Percentiles rank a stretch among this genome's conserved stretches.
phyloP scores from a whole-genome alignment of 2,888 invertebrate genomes.

The Sphaerophoria taeniata region DNA sequence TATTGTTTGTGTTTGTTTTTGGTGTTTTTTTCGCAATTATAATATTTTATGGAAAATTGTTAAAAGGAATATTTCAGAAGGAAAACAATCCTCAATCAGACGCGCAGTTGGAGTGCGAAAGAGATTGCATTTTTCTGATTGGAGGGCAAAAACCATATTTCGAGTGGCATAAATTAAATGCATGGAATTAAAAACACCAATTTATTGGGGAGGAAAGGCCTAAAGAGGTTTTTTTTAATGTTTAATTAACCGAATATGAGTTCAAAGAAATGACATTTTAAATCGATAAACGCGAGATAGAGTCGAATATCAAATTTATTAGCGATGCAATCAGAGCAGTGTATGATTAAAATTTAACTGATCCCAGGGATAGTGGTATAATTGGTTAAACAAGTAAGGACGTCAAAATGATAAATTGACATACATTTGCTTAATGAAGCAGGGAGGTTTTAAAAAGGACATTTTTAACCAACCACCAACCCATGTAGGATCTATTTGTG shows the following conservation, averaged over 20 bases:
- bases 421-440: too few relatives aligned
- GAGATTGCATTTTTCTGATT: slow-evolving; percentile 59
- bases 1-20: slow-evolving; percentile 1
- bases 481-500: too few relatives aligned
- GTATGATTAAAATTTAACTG: slow-evolving; percentile 38
- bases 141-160: slow-evolving; percentile 47
- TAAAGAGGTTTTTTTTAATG: slow-evolving; percentile 20
- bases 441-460: too few relatives aligned
- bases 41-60: slow-evolving; percentile 1
- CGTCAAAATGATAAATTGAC: not conserved
- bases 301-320: slow-evolving; percentile 32
- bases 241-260: slow-evolving; percentile 41
- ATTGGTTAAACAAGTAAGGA: not conserved
- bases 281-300: slow-evolving; percentile 18
- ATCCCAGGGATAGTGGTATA: slow-evolving; percentile 1
- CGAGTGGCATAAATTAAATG: slow-evolving; percentile 63
- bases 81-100: not conserved
- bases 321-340: slow-evolving; percentile 16
- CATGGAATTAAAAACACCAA: slow-evolving; percentile 58
- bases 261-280: slow-evolving; percentile 35
- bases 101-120: slow-evolving; percentile 22
- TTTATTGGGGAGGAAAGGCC: slow-evolving; percentile 37
- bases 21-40: slow-evolving; percentile 13
- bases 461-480: too few relatives aligned
- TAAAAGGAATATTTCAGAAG: slow-evolving; percentile 34